phyloP scores from a whole-genome alignment of 2,888 invertebrate genomes.

The Amiota minor region DNA sequence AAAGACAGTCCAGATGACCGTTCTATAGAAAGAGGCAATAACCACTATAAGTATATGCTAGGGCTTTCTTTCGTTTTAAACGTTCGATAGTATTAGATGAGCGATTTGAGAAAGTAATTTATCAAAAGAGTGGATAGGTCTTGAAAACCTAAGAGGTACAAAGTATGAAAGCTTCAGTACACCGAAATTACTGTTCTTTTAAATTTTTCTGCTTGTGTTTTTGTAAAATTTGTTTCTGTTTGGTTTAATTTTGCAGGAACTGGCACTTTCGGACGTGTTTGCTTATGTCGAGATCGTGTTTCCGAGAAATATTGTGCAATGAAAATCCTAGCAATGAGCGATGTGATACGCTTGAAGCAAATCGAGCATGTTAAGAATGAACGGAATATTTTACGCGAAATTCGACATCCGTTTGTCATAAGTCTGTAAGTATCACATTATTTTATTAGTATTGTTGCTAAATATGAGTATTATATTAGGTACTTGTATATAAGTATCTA shows the following conservation, averaged over 20 bases:
- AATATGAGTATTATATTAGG: too few relatives aligned
- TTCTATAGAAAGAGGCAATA: too few relatives aligned
- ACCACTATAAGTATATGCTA: too few relatives aligned
- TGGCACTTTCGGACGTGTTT: conserved; percentile 96
- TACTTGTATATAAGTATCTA: too few relatives aligned
- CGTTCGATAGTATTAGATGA: too few relatives aligned
- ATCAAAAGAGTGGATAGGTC: too few relatives aligned
- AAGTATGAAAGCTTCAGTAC: too few relatives aligned
- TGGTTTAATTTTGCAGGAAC: conserved; percentile 79
- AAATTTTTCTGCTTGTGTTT: background rate
- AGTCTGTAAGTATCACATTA: conserved; percentile 82
- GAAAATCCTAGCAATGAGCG: conserved; percentile 94
- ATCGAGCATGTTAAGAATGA: conserved; percentile 98
- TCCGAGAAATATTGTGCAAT: conserved; percentile 90
- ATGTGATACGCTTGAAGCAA: conserved; percentile 95
- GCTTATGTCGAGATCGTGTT: conserved; percentile 88
- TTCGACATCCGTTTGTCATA: conserved; percentile 96
- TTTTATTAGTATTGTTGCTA: too few relatives aligned
- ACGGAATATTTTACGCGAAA: conserved; percentile 91
- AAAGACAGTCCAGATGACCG: too few relatives aligned
- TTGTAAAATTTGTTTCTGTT: conserved; percentile 5
- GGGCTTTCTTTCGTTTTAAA: too few relatives aligned
- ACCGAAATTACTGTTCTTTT: background rate
- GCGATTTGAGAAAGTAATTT: too few relatives aligned
- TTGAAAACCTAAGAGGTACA: too few relatives aligned